A percentile compares a stretch with the other conserved stretches of the same genome.
Conservation (phyloP, 2,797 vertebrate genomes). For the Triplophysa yarkandensis region DNA sequence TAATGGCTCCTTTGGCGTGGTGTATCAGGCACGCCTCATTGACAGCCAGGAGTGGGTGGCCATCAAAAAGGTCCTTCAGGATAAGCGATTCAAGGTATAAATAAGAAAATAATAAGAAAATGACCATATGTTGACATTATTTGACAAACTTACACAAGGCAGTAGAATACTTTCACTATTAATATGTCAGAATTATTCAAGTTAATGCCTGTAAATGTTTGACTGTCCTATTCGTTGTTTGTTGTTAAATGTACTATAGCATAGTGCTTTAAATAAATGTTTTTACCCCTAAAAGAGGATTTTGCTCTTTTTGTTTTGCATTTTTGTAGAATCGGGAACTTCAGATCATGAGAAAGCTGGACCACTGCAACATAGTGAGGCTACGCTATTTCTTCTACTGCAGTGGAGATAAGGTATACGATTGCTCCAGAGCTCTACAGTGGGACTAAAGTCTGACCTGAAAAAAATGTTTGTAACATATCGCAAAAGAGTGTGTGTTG, state of each 20-base stretch:
- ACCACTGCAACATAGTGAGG: conserved; percentile 81
- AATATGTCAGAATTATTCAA: not conserved
- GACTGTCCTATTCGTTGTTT: not conserved
- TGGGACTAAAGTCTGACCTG: not conserved
- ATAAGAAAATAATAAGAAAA: no score
- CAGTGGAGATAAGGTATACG: conserved; percentile 78
- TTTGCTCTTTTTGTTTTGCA: not conserved
- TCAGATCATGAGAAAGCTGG: conserved; percentile 82
- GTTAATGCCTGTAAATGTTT: not conserved
- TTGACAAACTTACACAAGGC: not conserved
- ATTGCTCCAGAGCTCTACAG: not conserved
- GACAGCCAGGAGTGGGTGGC: conserved; percentile 80
- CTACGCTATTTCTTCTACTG: conserved; percentile 83
- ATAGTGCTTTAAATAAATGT: not conserved
- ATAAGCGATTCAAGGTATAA: conserved; percentile 81
- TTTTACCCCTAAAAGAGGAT: not conserved
- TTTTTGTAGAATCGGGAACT: conserved; percentile 76
- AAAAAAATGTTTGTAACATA: not conserved
- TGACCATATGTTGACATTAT: not conserved
- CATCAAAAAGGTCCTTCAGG: conserved; percentile 82
- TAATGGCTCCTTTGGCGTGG: conserved; percentile 80
- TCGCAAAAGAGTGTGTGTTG: not conserved
- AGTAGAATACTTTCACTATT: not conserved
- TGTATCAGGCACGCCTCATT: conserved; percentile 79
- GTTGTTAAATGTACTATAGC: not conserved